Evolutionary conservation across 2,113 vertebrate genomes (phyloP).

Genomic region (Quiscalus mexicanus): DNA sequence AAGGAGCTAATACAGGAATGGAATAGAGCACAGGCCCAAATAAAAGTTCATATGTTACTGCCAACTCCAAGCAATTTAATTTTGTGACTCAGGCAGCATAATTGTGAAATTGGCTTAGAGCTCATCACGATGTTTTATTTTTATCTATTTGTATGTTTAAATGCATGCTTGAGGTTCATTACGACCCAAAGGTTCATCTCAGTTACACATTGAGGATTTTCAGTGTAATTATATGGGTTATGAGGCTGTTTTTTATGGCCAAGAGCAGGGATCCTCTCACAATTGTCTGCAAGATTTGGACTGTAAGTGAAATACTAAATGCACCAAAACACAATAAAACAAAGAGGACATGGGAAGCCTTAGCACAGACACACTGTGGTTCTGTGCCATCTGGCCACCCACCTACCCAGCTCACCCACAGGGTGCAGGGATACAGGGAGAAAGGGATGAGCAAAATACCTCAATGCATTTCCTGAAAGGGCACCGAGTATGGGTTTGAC

Average conservation of each 20-base stretch:
- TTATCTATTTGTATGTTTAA: conserved; percentile 34
- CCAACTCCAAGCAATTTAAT: conserved; percentile 27
- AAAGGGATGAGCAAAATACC: not conserved
- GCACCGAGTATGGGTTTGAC: not conserved
- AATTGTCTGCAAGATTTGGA: not conserved
- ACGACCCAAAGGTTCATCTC: not conserved
- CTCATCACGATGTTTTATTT: conserved; percentile 27
- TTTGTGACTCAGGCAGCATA: conserved; percentile 26
- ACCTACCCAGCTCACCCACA: not conserved
- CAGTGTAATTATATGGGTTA: not conserved
- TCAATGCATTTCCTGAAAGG: not conserved
- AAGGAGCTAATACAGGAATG: conserved; percentile 37
- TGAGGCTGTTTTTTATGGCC: not conserved
- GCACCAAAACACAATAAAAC: not conserved
- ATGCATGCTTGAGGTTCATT: not conserved
- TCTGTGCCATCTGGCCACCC: not conserved
- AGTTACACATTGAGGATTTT: not conserved
- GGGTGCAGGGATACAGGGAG: not conserved
- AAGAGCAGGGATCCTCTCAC: not conserved
- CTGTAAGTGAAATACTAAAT: not conserved
- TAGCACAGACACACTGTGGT: not conserved
- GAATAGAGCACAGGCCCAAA: conserved; percentile 19
- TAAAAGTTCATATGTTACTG: conserved; percentile 14
- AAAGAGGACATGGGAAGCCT: not conserved
- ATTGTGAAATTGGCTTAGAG: conserved; percentile 42